Evolutionary conservation across 2,113 vertebrate genomes (phyloP), one percentile per base, ranked within the genome.

Genomic region (Ophthalmolycus amberensis): DNA sequence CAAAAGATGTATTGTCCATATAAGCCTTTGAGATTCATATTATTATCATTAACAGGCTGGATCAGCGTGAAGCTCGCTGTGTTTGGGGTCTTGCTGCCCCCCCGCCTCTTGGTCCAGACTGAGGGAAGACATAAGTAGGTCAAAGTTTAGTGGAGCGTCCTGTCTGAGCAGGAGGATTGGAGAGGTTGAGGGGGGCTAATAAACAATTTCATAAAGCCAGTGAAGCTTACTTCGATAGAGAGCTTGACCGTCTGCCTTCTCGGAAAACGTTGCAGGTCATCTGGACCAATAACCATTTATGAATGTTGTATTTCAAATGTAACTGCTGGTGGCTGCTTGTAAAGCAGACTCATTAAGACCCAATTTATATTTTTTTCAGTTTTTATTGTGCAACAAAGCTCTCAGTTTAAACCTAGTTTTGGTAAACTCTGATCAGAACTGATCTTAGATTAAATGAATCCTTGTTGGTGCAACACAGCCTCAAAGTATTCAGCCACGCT

Each of bases 121-220:
- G 40, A 79, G 75, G 58, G 52, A 52, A 60, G 75, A 85, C 78
- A 83, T 72, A 94, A 94, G 82, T 94, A 89, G 93, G 93, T 94
- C 92, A 93, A 94, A 94, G 93, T 94, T 92, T 90, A 94, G 66
- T 89, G 78, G 81, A 92, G 93, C 89, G 81, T 93, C 85, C 84
- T 83, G 92, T 94, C 91, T 92, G 89, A 88, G 84, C 76, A n/a
- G n/a, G n/a, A 76, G 88, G 67, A 80, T 29, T 29, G 73, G 88
- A 79, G 54, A 56, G 68, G 32, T 63, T 42, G 29, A 1, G 29
- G 22, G 50, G 81, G 75, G 56, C 44, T 75, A 40, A 42, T 48
- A 46, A 76, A 62, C 74, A 71, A 29, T 58, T 62, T 56, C 38
- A 59, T 46, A 40, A 76, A 7, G 67, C 10, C 6, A 58, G 9